Evolutionary conservation across 2,888 invertebrate species (phyloP), one percentile per base, ranked within the genome.

Genomic region (Callosobruchus maculatus): DNA sequence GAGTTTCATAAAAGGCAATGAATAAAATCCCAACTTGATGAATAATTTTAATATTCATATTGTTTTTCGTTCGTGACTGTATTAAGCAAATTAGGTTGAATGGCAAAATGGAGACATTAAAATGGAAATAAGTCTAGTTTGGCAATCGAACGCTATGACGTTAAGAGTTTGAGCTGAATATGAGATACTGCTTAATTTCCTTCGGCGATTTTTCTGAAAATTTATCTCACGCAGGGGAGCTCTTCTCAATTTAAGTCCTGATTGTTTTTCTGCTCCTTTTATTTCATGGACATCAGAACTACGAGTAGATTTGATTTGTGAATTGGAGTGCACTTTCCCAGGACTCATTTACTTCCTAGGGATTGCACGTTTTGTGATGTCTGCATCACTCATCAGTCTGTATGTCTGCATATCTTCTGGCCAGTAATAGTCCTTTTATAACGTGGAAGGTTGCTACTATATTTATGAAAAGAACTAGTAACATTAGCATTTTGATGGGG

Each of bases 41-140:
- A 72, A 75, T 75, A 75, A 73, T 77, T 77, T 77, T 74, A 77
- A 76, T 77, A 76, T 78, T 78, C 75, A 76, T 74, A 76, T 73
- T 74, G 76, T 74, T 76, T 77, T 74, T 67, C 72, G 72, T 77
- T 77, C 79, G 78, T 79, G 79, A 79, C 77, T 77, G 75, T 75
- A 75, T 77, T 77, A 74, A 76, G 73, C 71, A 74, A 79, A 79
- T 78, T 77, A 76, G 73, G 75, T 72, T 74, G 72, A 75, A 78
- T 75, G 76, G 74, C 75, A 76, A 77, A 77, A 80, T 78, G 79
- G 77, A 78, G 76, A 79, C 76, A 78, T 80, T 80, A 79, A 76
- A 77, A 79, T 78, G 77, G 77, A 77, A 78, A 80, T 79, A 75
- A 75, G 77, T 75, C 78, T 75, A 76, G 75, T 80, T 78, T 77